These are phyloP conservation scores for Flabesymbios commensalis DNA, from an alignment of 2,888 invertebrate species.

Conservation along the genomic window DNA sequence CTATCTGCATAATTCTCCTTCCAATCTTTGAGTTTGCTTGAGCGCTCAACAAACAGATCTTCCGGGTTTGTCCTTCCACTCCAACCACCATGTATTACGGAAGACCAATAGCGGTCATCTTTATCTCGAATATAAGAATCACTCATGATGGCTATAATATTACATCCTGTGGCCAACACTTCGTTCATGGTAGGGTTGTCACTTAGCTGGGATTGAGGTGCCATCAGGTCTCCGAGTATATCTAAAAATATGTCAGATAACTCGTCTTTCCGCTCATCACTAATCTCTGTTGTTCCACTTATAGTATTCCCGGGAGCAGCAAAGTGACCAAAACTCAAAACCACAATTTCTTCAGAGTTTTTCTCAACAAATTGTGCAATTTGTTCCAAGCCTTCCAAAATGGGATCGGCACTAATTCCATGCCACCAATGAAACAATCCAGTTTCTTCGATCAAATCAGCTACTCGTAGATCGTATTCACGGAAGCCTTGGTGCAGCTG, in stretches of 20 bases:
- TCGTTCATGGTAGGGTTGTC: slow-evolving; percentile 8
- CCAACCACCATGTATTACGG: not conserved
- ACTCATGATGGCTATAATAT: not conserved
- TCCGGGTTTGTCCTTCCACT: not conserved
- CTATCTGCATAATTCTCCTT: not conserved
- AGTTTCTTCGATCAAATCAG: not conserved
- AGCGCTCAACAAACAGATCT: slow-evolving; percentile 1
- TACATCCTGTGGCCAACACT: slow-evolving; percentile 1
- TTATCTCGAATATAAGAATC: slow-evolving; percentile 1
- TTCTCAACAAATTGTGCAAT: not conserved
- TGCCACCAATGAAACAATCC: slow-evolving; percentile 21
- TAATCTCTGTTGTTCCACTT: too few relatives aligned
- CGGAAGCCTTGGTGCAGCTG: slow-evolving; percentile 11
- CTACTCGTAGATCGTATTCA: slow-evolving; percentile 10
- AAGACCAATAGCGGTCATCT: not conserved
- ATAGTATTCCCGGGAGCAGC: too few relatives aligned
- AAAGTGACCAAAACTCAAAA: not conserved
- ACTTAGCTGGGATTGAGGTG: not conserved
- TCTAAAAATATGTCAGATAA: not conserved
- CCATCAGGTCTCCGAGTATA: not conserved
- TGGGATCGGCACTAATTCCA: not conserved
- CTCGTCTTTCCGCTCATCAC: not conserved
- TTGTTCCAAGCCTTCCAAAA: not conserved
- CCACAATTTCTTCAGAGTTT: not conserved
- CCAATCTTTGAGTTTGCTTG: not conserved